Base-by-base conservation (phyloP, 2,888 invertebrate species). In the Nomada lathburiana region DNA sequence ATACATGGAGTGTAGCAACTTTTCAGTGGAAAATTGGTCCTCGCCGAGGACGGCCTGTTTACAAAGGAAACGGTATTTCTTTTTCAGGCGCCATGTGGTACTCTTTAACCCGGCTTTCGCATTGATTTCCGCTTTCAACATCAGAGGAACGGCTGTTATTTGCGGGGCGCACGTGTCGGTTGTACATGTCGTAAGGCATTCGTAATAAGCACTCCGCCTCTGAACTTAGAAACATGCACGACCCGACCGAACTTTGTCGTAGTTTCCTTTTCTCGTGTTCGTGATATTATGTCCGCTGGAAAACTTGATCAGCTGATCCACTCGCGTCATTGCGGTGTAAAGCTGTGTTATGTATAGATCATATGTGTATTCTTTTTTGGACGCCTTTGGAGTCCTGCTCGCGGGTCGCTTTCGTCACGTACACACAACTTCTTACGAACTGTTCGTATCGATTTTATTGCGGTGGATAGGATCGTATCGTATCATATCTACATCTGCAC, bases 241-340 rank as follows among this genome's bases (percentile, higher is more conserved):
- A 11, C 26, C 63, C 36, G 10, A 2, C 55, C 18, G 23, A 73
- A 57, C 36, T 62, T 64, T 59, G 53, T 60, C 55, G 60, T 7
- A 36, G 36, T 7, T 63, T 53, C 57, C 53, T 72, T 53, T 53
- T 47, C 47, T 10, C 20, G 26, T 18, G 18, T 26, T 44, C 42
- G 63, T 63, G 26, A 42, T 53, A 42, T 42, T 53, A 42, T 42
- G 29, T n/a, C 16, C 60, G 23, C 36, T 53, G 65, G 81, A 80
- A 80, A 75, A 75, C 52, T 74, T 70, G 81, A 82, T 80, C 82
- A 80, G 81, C 81, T 81, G 81, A 68, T 29, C 29, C 50, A 18
- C 13, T 78, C 64, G 74, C 73, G 78, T 82, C 75, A 80, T 23
- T 29, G 52, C 69, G 44, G 77, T 64, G 68, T 69, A 80, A 80